phyloP scores from a whole-genome alignment of 2,113 vertebrate species.

The Grammomys dolichurus region DNA sequence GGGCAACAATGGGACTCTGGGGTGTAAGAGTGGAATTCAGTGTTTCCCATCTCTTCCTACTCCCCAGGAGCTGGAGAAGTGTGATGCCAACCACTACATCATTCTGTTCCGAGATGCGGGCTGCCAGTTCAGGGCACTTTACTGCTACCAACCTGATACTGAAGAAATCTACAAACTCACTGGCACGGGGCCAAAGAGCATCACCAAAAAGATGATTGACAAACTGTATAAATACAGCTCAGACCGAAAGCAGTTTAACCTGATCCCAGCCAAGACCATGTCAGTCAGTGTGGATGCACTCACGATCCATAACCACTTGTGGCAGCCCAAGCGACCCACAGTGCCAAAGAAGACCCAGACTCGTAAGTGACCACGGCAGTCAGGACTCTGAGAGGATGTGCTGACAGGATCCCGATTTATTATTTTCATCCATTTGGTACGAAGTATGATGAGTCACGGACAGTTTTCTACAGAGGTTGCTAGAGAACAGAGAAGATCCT shows the following conservation, averaged over 20 bases:
- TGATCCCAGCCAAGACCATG: slow-evolving; percentile 97
- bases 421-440: slow-evolving; percentile 70
- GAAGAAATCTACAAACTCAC: slow-evolving; percentile 96
- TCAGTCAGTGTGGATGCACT: slow-evolving; percentile 97
- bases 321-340: slow-evolving; percentile 95
- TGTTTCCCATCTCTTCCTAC: not conserved
- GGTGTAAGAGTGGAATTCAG: accelerated
- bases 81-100: slow-evolving; percentile 97
- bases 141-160: slow-evolving; percentile 93
- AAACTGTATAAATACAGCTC: slow-evolving; percentile 98
- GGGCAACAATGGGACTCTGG: accelerated
- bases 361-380: slow-evolving; percentile 85
- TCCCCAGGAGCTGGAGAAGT: slow-evolving; percentile 94
- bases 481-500: not conserved
- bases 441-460: slow-evolving; percentile 78
- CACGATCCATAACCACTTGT: slow-evolving; percentile 96
- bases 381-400: not conserved
- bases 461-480: slow-evolving; percentile 74
- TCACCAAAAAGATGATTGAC: slow-evolving; percentile 97
- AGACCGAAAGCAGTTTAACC: slow-evolving; percentile 96
- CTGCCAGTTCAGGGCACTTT: slow-evolving; percentile 96
- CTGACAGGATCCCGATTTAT: slow-evolving; percentile 51
- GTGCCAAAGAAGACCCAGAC: slow-evolving; percentile 92
- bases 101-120: slow-evolving; percentile 97
- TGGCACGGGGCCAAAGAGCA: slow-evolving; percentile 93